These are phyloP conservation scores for Platycercus adscitus DNA, from an alignment of 2,113 vertebrate species.

Conservation along the genomic window DNA sequence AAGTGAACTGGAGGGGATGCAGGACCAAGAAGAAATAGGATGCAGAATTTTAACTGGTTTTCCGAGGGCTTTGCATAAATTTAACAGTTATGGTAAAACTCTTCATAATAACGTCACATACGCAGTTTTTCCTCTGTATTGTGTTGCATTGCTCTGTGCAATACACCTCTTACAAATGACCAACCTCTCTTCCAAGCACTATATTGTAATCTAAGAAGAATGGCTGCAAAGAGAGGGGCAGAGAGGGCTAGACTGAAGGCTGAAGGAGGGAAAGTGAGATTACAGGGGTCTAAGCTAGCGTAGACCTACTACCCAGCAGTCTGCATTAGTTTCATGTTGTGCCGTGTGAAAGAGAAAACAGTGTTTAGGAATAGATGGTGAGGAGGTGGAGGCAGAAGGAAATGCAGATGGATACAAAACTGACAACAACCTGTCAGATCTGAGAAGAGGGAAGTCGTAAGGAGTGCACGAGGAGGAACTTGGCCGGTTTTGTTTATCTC, in stretches of 20 bases:
- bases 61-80: not conserved
- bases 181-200: not conserved
- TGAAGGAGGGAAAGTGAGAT: not conserved
- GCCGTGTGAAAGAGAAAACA: not conserved
- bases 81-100: not conserved
- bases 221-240: not conserved
- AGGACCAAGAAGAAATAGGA: not conserved
- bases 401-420: slow-evolving; percentile 6
- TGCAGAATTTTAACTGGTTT: not conserved
- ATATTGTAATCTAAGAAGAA: not conserved
- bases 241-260: not conserved
- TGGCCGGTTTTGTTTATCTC: not conserved
- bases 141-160: not conserved
- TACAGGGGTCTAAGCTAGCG: not conserved
- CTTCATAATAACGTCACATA: not conserved
- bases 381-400: slow-evolving; percentile 24
- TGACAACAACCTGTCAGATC: not conserved
- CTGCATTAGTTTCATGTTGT: not conserved
- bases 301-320: not conserved
- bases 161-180: not conserved
- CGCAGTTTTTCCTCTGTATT: not conserved
- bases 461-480: not conserved
- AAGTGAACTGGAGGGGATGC: not conserved
- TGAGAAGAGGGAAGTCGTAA: not conserved
- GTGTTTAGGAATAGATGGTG: not conserved